Conservation (phyloP, 2,888 invertebrate genomes). For the Hylaea fasciaria region DNA sequence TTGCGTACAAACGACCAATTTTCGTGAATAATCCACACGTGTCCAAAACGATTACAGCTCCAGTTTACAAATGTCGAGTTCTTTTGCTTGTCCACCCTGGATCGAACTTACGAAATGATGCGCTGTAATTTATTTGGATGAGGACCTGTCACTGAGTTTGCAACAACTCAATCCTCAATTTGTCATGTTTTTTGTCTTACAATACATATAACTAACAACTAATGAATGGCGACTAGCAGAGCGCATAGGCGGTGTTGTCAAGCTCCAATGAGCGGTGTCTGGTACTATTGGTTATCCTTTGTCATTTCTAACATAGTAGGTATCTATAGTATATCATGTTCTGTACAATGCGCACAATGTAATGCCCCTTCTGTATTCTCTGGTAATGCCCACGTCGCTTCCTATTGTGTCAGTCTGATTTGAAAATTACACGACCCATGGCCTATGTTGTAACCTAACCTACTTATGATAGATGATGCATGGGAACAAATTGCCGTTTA, state of each 20-base stretch:
- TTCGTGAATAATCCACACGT: no score
- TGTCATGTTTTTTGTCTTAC: slow-evolving; percentile 23
- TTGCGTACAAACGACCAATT: no score
- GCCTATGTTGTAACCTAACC: slow-evolving; percentile 1
- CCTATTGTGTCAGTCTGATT: slow-evolving; percentile 19
- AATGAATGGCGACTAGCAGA: slow-evolving; percentile 22
- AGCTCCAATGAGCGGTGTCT: slow-evolving; percentile 16
- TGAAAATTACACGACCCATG: slow-evolving; percentile 24
- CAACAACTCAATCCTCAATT: slow-evolving; percentile 11
- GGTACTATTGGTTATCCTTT: no score
- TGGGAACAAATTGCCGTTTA: no score
- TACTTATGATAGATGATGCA: background rate
- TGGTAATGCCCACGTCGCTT: slow-evolving; percentile 1
- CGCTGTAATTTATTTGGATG: background rate
- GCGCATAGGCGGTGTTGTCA: slow-evolving; percentile 24
- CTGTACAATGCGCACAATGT: slow-evolving; percentile 12
- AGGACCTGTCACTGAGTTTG: background rate
- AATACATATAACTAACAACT: slow-evolving; percentile 18
- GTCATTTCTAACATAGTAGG: no score
- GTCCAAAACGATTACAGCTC: no score
- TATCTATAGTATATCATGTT: no score
- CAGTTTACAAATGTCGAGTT: no score
- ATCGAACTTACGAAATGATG: background rate
- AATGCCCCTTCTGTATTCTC: no score
- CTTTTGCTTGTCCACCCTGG: background rate